Evolutionary conservation across 2,888 invertebrate genomes (phyloP).

Genomic region (Hedya salicella): DNA sequence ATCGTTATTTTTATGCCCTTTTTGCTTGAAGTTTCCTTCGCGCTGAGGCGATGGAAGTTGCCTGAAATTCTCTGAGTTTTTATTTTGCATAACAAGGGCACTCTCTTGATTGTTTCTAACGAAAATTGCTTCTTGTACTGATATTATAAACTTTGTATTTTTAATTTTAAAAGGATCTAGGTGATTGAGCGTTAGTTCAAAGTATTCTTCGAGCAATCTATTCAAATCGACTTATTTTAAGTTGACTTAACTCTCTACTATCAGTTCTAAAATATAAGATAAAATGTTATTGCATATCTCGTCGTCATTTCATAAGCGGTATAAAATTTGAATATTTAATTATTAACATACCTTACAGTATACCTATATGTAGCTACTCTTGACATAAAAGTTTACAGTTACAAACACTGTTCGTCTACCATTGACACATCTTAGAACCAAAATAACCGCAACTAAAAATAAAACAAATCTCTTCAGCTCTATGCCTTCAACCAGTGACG

Average conservation of each 20-base stretch:
- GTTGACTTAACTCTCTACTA: no score
- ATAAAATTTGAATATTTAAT: no score
- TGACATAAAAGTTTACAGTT: no score
- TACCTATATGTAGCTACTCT: no score
- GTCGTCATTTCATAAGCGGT: no score
- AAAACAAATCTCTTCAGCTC: conserved; percentile 18
- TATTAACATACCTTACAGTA: no score
- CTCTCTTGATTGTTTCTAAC: conserved; percentile 5
- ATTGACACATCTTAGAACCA: conserved; percentile 60
- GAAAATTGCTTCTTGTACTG: conserved; percentile 37
- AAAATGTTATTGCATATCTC: no score
- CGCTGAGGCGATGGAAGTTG: conserved; percentile 27
- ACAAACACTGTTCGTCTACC: conserved; percentile 42
- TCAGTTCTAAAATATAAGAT: no score
- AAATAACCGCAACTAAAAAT: conserved; percentile 28
- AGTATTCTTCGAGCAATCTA: neutral
- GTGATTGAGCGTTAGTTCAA: neutral
- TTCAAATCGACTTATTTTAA: no score
- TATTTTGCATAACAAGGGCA: conserved; percentile 36
- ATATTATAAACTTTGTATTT: conserved; percentile 24
- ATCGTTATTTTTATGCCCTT: conserved; percentile 48
- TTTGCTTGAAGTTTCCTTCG: conserved; percentile 31
- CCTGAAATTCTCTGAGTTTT: conserved; percentile 35
- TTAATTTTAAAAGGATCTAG: conserved; percentile 6
- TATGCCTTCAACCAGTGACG: conserved; percentile 23